Conservation (phyloP, 2,888 invertebrate genomes). For the Nasonia oneida region DNA sequence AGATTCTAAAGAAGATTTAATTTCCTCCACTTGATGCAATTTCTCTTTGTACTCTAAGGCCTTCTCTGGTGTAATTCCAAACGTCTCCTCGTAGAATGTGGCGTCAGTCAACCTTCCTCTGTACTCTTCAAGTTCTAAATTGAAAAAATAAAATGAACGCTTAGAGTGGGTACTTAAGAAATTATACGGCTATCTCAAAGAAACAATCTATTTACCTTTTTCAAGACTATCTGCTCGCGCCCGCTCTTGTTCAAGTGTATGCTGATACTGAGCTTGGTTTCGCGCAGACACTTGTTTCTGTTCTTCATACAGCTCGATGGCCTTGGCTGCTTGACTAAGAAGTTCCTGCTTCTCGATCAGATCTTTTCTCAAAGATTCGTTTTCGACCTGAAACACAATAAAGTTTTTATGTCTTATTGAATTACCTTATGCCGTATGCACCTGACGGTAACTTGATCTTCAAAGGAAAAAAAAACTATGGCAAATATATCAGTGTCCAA, state of each 20-base stretch:
- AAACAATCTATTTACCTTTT: constrained; percentile 67
- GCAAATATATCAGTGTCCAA: not conserved
- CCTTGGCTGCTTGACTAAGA: constrained; percentile 91
- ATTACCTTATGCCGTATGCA: not conserved
- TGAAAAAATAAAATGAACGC: constrained; percentile 30
- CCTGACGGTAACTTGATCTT: not conserved
- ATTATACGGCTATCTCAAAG: not conserved
- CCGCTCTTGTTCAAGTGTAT: constrained; percentile 72
- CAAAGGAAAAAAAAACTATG: not conserved
- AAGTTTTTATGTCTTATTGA: not conserved
- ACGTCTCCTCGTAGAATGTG: constrained; percentile 72
- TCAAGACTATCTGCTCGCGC: constrained; percentile 72
- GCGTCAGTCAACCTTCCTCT: constrained; percentile 70
- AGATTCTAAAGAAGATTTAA: constrained; percentile 74
- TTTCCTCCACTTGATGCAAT: constrained; percentile 74
- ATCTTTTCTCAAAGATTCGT: constrained; percentile 88
- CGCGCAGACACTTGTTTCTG: constrained; percentile 80
- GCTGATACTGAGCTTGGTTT: constrained; percentile 73
- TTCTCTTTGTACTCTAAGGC: constrained; percentile 75
- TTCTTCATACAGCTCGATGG: constrained; percentile 88
- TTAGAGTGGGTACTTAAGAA: not conserved
- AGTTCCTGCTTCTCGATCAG: constrained; percentile 91
- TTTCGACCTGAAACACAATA: constrained; percentile 83
- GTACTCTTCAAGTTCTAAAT: constrained; percentile 62
- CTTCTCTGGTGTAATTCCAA: constrained; percentile 74